phyloP scores from a whole-genome alignment of 2,797 vertebrate species.

The Pygocentrus nattereri region DNA sequence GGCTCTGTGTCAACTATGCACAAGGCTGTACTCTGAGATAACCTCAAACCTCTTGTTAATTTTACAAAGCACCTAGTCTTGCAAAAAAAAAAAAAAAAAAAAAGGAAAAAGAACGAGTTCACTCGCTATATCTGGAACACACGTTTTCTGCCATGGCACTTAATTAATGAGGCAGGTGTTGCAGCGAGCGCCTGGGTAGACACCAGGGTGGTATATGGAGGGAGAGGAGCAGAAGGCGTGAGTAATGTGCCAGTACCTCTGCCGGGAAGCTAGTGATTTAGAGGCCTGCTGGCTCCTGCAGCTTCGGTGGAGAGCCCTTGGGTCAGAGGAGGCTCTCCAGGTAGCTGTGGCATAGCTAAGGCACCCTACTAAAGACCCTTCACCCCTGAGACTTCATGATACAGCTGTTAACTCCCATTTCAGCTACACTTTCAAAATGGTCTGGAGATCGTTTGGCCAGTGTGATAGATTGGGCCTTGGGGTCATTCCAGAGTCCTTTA shows the following conservation, averaged over 20 bases:
- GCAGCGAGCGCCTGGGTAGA: constrained; percentile 34
- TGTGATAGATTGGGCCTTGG: not conserved
- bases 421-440: not conserved
- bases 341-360: not conserved
- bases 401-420: not conserved
- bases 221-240: constrained; percentile 59
- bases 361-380: not conserved
- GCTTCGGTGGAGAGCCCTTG: not conserved
- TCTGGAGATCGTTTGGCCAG: not conserved
- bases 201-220: constrained; percentile 42
- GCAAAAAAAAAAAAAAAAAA: constrained; percentile 10
- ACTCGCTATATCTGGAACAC: constrained; percentile 19
- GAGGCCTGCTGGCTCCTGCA: constrained; percentile 10
- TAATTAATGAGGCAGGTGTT: constrained; percentile 57
- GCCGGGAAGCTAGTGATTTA: constrained; percentile 55
- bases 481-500: not conserved
- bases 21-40: not conserved
- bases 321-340: not conserved
- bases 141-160: constrained; percentile 25
- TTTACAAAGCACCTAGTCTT: constrained; percentile 39
- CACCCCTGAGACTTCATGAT: not conserved
- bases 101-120: constrained; percentile 18
- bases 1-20: not conserved
- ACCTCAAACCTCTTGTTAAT: constrained; percentile 35
- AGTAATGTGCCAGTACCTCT: constrained; percentile 59